Base-by-base conservation (phyloP, 2,888 invertebrate genomes). In the Dryomyza anilis region DNA sequence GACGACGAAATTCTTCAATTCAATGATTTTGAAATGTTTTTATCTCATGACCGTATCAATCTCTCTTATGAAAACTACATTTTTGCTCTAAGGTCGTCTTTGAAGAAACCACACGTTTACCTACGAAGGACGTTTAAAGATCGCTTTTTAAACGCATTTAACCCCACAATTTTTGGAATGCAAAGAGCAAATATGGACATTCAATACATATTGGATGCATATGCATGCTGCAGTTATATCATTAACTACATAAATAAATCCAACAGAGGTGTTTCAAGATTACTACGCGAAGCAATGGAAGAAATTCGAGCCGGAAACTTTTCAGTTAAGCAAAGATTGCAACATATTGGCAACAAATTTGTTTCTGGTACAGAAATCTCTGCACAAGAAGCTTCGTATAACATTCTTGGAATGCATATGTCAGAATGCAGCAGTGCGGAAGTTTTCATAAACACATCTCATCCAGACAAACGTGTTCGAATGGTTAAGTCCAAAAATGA, bases 241-340 rank as follows among this genome's bases (percentile, higher is more conserved):
- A 23, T 52, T n/a, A 50, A 52, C n/a, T 52, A 62, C 19, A 62
- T 62, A n/a, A 62, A 52, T 30, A 62, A 53, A 19, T 53, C 53
- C 14, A 50, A 33, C 33, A n/a, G 55, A 14, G 55, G 55, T 1
- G 55, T 55, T 8, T 55, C 55, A 1, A 30, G 23, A 55, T 14
- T 55, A 2, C 21, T 55, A 14, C 33, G 55, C 36, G 61, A 52
- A 25, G 66, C 60, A 2, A 66, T 66, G 52, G 50, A 45, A 2
- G 65, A 68, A 60, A 66, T 67, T 19, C 30, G 43, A 21, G 19
- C 53, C 1, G 65, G 67, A 25, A 67, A 67, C n/a, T 62, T 56
- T 25, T 48, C 65, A 3, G 30, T 65, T 7, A 67, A 67, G 25
- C 65, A 69, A 8, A 67, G 43, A 33, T 46, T 69, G 19, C 65